These are phyloP conservation scores for Drosophila albomicans DNA, from an alignment of 1,140 invertebrate species.

Conservation along the genomic window DNA sequence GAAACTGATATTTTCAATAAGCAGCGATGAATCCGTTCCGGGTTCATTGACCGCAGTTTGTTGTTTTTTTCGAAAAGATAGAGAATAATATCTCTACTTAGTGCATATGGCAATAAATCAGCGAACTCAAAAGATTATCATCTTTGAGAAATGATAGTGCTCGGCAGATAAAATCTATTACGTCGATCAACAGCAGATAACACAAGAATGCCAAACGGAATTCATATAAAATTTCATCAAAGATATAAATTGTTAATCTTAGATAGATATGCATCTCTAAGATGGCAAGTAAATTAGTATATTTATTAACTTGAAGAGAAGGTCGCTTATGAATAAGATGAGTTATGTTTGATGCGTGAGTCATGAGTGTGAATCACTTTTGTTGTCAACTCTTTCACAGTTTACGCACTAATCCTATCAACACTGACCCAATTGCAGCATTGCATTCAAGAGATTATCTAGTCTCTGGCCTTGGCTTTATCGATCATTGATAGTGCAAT, in stretches of 20 bases:
- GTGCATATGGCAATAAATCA: neutral
- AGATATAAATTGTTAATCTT: neutral
- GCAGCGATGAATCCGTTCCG: neutral
- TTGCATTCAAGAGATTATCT: conserved; percentile 8
- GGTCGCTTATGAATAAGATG: conserved; percentile 5
- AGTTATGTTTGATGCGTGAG: neutral
- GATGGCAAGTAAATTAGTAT: neutral
- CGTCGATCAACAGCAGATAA: neutral
- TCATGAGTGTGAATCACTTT: conserved; percentile 19
- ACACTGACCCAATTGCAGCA: conserved; percentile 32
- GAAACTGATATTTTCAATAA: neutral
- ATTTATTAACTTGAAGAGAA: conserved; percentile 6
- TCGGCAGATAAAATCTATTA: neutral
- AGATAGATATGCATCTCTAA: neutral
- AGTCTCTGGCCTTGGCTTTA: conserved; percentile 7
- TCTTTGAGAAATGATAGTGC: neutral
- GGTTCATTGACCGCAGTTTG: neutral
- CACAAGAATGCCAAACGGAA: too few relatives aligned
- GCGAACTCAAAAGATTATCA: neutral
- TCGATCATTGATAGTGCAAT: neutral
- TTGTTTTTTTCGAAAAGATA: neutral
- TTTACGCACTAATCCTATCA: conserved; percentile 26
- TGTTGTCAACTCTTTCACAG: conserved; percentile 7
- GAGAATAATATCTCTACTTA: neutral
- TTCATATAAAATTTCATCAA: too few relatives aligned